Percentiles rank a stretch among this genome's conserved stretches.
Conservation (phyloP, 2,113 vertebrate species). For the Hyperopisus bebe region DNA sequence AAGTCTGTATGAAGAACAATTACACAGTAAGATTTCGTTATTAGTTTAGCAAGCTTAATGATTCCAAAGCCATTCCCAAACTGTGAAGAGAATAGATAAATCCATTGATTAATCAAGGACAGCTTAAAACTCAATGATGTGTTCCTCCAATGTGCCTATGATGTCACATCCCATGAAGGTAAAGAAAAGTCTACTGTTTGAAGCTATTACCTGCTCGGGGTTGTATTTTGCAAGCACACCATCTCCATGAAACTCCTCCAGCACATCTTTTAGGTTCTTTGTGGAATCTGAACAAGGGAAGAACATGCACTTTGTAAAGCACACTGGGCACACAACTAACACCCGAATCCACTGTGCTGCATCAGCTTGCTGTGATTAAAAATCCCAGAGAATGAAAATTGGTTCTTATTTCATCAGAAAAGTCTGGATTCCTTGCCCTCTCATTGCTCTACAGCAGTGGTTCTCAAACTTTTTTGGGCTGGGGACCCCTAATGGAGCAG, state of each 20-base stretch:
- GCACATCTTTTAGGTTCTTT: constrained; percentile 89
- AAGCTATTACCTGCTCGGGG: constrained; percentile 71
- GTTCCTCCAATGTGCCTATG: not conserved
- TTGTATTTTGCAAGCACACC: constrained; percentile 79
- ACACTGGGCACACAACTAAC: not conserved
- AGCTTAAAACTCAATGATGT: not conserved
- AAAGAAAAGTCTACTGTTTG: constrained; percentile 21
- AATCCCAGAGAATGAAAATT: not conserved
- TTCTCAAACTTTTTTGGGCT: too few relatives aligned
- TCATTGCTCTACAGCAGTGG: not conserved
- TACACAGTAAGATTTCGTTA: not conserved
- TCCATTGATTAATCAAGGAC: not conserved
- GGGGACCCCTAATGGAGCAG: too few relatives aligned
- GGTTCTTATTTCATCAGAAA: not conserved
- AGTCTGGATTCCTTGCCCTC: not conserved
- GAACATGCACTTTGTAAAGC: too few relatives aligned
- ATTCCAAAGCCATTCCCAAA: not conserved
- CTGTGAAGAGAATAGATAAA: not conserved
- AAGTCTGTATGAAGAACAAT: not conserved
- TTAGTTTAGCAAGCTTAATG: not conserved
- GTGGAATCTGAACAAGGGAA: constrained; percentile 68
- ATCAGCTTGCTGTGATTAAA: not conserved
- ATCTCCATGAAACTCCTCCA: constrained; percentile 80
- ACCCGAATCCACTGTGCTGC: not conserved
- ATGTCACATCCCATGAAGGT: not conserved